Conservation (phyloP, 1,140 invertebrate species). For the Papilio glaucus region DNA sequence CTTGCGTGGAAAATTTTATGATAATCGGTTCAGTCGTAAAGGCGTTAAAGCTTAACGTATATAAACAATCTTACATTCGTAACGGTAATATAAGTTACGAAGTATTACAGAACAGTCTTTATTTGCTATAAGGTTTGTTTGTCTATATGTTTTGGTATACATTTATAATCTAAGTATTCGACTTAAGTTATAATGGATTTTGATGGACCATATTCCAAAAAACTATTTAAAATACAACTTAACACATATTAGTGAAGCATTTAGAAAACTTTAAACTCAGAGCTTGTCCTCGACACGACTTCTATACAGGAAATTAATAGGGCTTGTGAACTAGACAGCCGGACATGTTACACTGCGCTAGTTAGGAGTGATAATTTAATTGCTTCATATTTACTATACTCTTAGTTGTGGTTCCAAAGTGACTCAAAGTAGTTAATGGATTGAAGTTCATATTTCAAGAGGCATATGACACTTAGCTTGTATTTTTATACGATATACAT, state of each 20-base stretch:
- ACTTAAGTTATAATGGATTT: too few species aligned
- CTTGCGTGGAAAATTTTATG: too few species aligned
- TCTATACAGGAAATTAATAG: constrained; percentile 35
- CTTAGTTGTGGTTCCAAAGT: too few species aligned
- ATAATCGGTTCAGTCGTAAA: too few species aligned
- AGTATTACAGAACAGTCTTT: too few species aligned
- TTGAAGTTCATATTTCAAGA: background rate
- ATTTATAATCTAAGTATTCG: too few species aligned
- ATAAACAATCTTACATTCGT: too few species aligned
- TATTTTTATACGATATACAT: background rate
- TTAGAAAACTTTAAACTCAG: constrained; percentile 22
- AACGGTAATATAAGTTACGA: too few species aligned
- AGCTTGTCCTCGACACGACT: background rate
- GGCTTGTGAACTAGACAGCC: constrained; percentile 34
- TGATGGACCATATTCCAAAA: too few species aligned
- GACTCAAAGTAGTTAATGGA: background rate
- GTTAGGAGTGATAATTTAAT: constrained; percentile 18
- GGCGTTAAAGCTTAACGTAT: too few species aligned
- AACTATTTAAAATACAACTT: background rate
- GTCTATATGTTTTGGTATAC: too few species aligned
- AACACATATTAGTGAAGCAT: background rate
- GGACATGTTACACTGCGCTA: constrained; percentile 35
- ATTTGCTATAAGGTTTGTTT: too few species aligned
- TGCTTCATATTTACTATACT: constrained; percentile 10
- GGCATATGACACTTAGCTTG: background rate